Evolutionary conservation across 2,113 vertebrate genomes (phyloP).

Genomic region (Phrynocephalus versicolor): DNA sequence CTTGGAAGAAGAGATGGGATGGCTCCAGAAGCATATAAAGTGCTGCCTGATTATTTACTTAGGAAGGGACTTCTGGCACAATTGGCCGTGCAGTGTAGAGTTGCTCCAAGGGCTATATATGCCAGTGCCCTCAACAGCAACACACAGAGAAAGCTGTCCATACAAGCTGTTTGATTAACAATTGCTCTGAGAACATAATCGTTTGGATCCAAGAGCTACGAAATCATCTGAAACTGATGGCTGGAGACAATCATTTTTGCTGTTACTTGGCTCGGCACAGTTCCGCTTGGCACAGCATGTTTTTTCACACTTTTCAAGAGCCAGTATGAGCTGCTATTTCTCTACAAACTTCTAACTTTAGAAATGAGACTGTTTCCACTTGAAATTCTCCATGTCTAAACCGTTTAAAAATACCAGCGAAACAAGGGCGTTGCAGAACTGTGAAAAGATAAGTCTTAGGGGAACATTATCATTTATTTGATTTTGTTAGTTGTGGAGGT

Average conservation of each 20-base stretch:
- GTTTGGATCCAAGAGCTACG: not conserved
- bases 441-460: not conserved
- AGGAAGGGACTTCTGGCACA: not conserved
- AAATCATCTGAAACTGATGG: not conserved
- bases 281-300: not conserved
- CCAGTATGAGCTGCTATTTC: not conserved
- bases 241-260: not conserved
- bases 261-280: not conserved
- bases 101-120: not conserved
- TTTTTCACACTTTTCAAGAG: not conserved
- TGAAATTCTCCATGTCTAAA: not conserved
- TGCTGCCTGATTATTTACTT: not conserved
- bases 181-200: not conserved
- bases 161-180: conserved; percentile 25
- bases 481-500: not conserved
- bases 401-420: not conserved
- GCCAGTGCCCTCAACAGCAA: not conserved
- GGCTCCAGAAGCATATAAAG: not conserved
- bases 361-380: not conserved
- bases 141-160: conserved; percentile 2
- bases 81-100: not conserved
- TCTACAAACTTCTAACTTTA: not conserved
- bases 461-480: not conserved
- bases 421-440: not conserved
- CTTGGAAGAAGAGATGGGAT: not conserved